These are phyloP conservation scores for Indicator indicator DNA, from an alignment of 2,113 vertebrate genomes.

Conservation along the genomic window DNA sequence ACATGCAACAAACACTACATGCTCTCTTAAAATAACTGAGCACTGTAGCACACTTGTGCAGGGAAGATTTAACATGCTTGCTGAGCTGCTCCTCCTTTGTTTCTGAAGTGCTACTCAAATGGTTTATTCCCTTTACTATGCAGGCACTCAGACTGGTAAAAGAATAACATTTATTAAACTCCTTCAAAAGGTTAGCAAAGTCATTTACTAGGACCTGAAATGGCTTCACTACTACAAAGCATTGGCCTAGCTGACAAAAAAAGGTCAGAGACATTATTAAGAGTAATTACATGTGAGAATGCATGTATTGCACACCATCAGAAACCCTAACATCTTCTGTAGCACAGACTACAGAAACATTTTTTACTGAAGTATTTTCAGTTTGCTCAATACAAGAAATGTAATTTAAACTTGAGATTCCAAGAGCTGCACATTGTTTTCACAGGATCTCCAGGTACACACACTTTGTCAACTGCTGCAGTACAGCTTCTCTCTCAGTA, in stretches of 20 bases:
- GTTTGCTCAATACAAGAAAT: neutral
- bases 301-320: neutral
- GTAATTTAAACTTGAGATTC: neutral
- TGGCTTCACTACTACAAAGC: neutral
- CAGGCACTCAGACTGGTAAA: neutral
- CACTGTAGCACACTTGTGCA: neutral
- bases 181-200: conserved; percentile 33
- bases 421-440: neutral
- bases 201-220: conserved; percentile 12
- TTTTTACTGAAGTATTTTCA: neutral
- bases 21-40: neutral
- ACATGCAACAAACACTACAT: neutral
- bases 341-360: neutral
- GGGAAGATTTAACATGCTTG: neutral
- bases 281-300: neutral
- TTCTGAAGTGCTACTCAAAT: neutral
- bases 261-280: conserved; percentile 4
- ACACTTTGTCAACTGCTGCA: neutral
- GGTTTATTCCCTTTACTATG: neutral
- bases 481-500: neutral
- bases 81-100: neutral
- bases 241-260: neutral
- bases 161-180: conserved; percentile 14
- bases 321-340: neutral
- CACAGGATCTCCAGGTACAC: neutral